phyloP scores from a whole-genome alignment of 2,888 invertebrate genomes.

The Drosophila seclusa region DNA sequence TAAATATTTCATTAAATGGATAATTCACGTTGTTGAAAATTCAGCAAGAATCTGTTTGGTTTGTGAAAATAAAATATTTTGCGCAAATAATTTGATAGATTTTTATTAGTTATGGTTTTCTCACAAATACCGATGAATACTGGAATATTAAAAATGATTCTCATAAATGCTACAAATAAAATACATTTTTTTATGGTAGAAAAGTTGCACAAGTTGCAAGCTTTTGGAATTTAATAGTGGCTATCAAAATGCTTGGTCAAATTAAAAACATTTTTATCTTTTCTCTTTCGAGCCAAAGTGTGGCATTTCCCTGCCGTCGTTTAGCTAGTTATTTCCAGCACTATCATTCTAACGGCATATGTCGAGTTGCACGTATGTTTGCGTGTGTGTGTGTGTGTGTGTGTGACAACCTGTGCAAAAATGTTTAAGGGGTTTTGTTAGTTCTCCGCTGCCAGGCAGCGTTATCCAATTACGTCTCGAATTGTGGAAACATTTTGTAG shows the following conservation, averaged over 20 bases:
- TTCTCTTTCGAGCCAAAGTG: neutral
- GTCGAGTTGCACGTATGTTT: conserved; percentile 4
- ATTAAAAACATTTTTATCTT: conserved; percentile 1
- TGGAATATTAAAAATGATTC: neutral
- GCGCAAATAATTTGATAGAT: neutral
- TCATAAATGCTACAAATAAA: neutral
- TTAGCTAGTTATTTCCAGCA: conserved; percentile 1
- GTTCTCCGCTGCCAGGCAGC: conserved; percentile 45
- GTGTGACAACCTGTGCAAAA: conserved; percentile 50
- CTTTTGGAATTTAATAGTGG: neutral
- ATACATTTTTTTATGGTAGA: neutral
- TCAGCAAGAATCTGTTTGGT: neutral
- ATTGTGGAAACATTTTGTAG: conserved; percentile 53
- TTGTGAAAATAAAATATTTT: neutral
- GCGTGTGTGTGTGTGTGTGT: conserved; percentile 9
- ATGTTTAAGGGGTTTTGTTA: conserved; percentile 40
- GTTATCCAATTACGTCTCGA: conserved; percentile 53
- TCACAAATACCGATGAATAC: neutral
- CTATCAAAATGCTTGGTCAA: neutral
- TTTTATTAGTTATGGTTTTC: neutral
- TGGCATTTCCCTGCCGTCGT: conserved; percentile 5
- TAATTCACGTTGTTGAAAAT: neutral
- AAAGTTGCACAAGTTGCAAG: neutral
- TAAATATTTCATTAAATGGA: neutral
- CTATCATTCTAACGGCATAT: conserved; percentile 11